These are phyloP conservation scores for Acrossocheilus fasciatus DNA, from an alignment of 2,797 vertebrate genomes.

Conservation along the genomic window DNA sequence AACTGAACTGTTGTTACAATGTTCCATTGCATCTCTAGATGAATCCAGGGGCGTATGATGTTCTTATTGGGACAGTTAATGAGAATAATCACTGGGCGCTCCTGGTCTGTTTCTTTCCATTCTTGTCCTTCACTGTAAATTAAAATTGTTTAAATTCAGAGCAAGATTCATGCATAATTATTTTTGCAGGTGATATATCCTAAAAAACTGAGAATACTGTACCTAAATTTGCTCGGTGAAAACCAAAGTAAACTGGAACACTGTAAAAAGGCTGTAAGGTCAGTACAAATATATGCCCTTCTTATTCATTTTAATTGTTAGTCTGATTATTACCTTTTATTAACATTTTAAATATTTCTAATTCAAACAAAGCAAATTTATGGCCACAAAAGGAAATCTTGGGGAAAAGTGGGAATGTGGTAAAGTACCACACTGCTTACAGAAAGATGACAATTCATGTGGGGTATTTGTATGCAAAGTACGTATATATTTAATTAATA, in stretches of 20 bases:
- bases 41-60: too few relatives aligned
- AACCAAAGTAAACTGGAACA: neutral
- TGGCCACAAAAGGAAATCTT: neutral
- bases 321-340: neutral
- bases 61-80: too few relatives aligned
- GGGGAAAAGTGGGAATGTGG: neutral
- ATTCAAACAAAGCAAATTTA: neutral
- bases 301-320: neutral
- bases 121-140: too few relatives aligned
- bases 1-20: too few relatives aligned
- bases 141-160: too few relatives aligned
- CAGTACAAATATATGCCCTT: neutral
- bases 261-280: neutral
- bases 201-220: too few relatives aligned
- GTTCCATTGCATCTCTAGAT: too few relatives aligned
- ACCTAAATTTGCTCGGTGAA: neutral
- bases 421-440: too few relatives aligned
- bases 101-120: too few relatives aligned
- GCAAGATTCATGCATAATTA: too few relatives aligned
- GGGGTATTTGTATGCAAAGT: neutral
- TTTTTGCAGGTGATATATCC: too few relatives aligned
- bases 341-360: neutral
- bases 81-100: too few relatives aligned
- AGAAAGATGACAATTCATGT: neutral
- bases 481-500: neutral